phyloP scores from a whole-genome alignment of 2,888 invertebrate genomes.

The Oeneis ivallda region DNA sequence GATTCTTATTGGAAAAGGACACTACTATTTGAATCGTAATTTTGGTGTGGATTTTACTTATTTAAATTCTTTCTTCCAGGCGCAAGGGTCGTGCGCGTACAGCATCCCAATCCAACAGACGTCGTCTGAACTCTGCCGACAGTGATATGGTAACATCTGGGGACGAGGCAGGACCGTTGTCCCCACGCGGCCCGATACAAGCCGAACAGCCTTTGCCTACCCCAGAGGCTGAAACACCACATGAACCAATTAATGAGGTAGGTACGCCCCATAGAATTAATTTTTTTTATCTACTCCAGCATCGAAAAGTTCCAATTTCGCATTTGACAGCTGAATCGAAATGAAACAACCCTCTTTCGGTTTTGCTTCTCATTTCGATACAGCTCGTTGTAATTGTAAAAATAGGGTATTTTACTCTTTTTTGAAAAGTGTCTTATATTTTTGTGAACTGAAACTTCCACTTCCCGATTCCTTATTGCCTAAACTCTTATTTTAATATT shows the following conservation, averaged over 20 bases:
- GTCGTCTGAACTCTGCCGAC: constrained; percentile 88
- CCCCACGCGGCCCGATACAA: constrained; percentile 59
- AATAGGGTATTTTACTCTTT: too few species aligned
- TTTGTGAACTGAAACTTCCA: too few species aligned
- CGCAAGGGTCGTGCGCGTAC: constrained; percentile 86
- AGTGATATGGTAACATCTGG: constrained; percentile 88
- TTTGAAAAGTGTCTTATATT: too few species aligned
- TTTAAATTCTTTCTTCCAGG: constrained; percentile 49
- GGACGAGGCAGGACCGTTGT: constrained; percentile 84
- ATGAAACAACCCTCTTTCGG: too few species aligned
- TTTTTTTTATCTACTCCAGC: too few species aligned
- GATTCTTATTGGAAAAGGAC: too few species aligned
- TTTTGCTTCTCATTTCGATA: too few species aligned
- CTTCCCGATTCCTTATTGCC: too few species aligned
- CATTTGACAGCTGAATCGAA: too few species aligned
- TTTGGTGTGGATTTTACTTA: constrained; percentile 6
- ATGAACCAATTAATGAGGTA: constrained; percentile 50
- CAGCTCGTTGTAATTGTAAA: too few species aligned
- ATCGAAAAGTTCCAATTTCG: too few species aligned
- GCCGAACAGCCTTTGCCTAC: constrained; percentile 19
- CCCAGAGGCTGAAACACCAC: constrained; percentile 29
- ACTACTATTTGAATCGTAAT: neutral
- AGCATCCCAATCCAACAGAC: constrained; percentile 83
- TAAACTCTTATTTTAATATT: too few species aligned
- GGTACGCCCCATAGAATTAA: neutral